phyloP scores from a whole-genome alignment of 2,888 invertebrate genomes.

The Allolobophora icterica region DNA sequence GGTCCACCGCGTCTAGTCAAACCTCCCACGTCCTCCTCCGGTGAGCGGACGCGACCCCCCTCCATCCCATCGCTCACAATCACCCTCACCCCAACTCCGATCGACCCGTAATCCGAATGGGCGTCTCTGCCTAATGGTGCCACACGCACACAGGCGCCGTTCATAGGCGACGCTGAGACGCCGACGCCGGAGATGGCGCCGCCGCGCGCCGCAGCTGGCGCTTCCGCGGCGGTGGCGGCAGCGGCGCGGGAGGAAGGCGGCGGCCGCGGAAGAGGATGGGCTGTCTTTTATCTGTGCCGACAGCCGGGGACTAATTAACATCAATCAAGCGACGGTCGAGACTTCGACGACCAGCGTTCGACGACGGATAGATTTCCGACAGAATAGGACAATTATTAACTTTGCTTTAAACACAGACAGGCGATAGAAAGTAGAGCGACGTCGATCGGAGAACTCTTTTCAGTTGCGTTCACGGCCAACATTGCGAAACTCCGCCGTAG shows the following conservation, averaged over 20 bases:
- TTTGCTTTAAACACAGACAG: neutral
- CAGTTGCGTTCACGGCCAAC: neutral
- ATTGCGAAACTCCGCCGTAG: too few relatives aligned
- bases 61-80: neutral
- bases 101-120: conserved; percentile 17
- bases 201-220: neutral
- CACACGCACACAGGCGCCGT: conserved; percentile 17
- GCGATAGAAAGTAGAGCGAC: neutral
- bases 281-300: conserved; percentile 28
- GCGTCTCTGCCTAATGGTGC: neutral
- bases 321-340: conserved; percentile 24
- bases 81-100: neutral
- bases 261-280: neutral
- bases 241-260: neutral
- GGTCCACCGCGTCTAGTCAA: neutral
- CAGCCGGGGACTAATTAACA: conserved; percentile 28
- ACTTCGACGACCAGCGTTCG: conserved; percentile 2
- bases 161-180: neutral
- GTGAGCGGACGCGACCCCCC: neutral
- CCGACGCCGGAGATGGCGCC: conserved; percentile 1
- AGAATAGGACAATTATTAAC: conserved; percentile 27
- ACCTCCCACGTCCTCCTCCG: neutral
- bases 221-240: neutral
- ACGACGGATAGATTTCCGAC: conserved; percentile 28
- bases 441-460: neutral